These are phyloP conservation scores for Caenorhabditis brenneri DNA, from an alignment of 1,140 invertebrate species.

Conservation along the genomic window DNA sequence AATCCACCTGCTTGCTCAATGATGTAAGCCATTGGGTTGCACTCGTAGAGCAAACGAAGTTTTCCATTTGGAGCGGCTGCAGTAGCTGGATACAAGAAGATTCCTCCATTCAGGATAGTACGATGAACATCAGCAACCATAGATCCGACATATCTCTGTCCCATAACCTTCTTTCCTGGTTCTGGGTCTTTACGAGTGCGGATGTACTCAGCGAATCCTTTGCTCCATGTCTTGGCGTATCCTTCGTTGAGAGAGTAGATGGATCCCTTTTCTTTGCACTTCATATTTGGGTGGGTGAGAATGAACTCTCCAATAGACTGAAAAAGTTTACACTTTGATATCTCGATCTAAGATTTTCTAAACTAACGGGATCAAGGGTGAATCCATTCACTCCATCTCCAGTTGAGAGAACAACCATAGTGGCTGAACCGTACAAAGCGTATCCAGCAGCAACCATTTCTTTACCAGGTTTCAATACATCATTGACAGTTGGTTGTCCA, in stretches of 20 bases:
- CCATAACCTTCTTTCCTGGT: constrained; percentile 83
- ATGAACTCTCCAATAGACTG: constrained; percentile 95
- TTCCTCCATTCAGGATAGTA: constrained; percentile 76
- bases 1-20: constrained; percentile 76
- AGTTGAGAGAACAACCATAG: constrained; percentile 87
- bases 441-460: constrained; percentile 93
- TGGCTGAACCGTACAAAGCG: constrained; percentile 94
- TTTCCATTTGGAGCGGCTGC: constrained; percentile 90
- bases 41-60: constrained; percentile 93
- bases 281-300: constrained; percentile 89
- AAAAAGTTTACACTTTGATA: constrained; percentile 47
- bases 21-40: constrained; percentile 95
- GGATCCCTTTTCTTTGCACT: constrained; percentile 82
- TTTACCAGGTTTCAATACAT: constrained; percentile 84
- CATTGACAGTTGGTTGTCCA: constrained; percentile 75
- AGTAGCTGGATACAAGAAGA: constrained; percentile 97
- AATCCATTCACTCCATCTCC: constrained; percentile 92
- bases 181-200: constrained; percentile 87
- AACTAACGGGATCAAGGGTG: constrained; percentile 86
- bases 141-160: constrained; percentile 93
- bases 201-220: constrained; percentile 83
- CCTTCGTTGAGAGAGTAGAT: constrained; percentile 95
- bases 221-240: constrained; percentile 76
- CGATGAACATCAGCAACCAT: constrained; percentile 80
- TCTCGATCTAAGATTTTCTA: neutral